Evolutionary conservation across 2,797 vertebrate species (phyloP).

Genomic region (Gambusia yucatana): DNA sequence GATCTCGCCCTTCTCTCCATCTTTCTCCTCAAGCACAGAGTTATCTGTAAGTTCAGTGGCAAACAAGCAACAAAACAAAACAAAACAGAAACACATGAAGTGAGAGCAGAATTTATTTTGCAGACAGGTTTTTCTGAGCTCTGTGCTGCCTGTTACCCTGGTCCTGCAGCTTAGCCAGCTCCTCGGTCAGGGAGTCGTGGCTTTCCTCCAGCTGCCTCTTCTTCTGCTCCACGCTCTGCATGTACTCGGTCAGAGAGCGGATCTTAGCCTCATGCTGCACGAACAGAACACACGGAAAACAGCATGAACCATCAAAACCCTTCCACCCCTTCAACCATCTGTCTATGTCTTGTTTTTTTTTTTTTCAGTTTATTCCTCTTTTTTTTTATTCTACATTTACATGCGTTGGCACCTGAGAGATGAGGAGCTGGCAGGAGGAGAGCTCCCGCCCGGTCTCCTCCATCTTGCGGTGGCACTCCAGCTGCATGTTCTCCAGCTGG

Average conservation of each 20-base stretch:
- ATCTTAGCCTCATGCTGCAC: constrained; percentile 93
- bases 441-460: constrained; percentile 92
- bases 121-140: constrained; percentile 3
- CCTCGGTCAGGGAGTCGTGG: constrained; percentile 90
- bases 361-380: neutral
- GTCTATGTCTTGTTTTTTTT: neutral
- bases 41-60: constrained; percentile 61
- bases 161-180: constrained; percentile 89
- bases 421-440: constrained; percentile 94
- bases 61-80: neutral
- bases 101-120: neutral
- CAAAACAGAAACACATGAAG: neutral
- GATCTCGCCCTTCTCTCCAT: constrained; percentile 74
- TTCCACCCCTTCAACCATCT: neutral
- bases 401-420: constrained; percentile 86
- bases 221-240: constrained; percentile 93
- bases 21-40: constrained; percentile 70
- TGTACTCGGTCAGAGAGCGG: constrained; percentile 93
- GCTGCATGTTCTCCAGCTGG: constrained; percentile 92
- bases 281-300: constrained; percentile 1
- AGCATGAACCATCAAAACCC: neutral
- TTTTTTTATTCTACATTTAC: neutral
- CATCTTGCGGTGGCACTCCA: constrained; percentile 96
- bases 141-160: constrained; percentile 80
- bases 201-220: constrained; percentile 92